These are phyloP conservation scores for Wasmannia auropunctata DNA, from an alignment of 1,140 invertebrate species.

Conservation along the genomic window DNA sequence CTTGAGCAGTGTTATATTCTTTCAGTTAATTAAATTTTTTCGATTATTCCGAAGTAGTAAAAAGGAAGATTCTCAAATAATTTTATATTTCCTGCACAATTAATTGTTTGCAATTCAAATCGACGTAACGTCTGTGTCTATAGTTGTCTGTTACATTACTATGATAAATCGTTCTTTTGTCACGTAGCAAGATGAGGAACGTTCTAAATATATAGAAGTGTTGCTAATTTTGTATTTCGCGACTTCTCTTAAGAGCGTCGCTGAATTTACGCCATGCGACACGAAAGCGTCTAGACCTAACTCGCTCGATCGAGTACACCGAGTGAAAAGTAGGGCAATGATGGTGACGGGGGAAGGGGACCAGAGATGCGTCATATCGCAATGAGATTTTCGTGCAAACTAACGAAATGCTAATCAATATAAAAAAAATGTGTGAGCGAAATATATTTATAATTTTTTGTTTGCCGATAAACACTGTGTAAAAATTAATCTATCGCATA, in stretches of 20 bases:
- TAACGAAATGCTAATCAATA: background rate
- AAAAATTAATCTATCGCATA: background rate
- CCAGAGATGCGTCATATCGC: conserved; percentile 35
- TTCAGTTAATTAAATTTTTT: background rate
- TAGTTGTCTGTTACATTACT: background rate
- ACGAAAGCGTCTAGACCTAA: conserved; percentile 37
- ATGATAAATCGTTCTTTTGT: background rate
- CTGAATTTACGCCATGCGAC: conserved; percentile 2
- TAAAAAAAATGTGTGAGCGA: background rate
- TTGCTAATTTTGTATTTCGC: background rate
- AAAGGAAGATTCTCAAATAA: background rate
- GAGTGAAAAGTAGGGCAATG: conserved; percentile 65
- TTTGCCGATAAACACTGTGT: background rate
- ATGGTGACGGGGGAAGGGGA: conserved; percentile 57
- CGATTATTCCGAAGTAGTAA: background rate
- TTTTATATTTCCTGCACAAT: background rate
- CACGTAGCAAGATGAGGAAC: background rate
- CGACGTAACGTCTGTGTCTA: background rate
- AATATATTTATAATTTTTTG: background rate
- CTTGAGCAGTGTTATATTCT: background rate
- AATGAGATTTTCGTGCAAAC: conserved; percentile 42
- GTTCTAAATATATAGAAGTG: background rate
- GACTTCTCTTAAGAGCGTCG: background rate
- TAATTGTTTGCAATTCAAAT: background rate
- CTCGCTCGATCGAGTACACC: conserved; percentile 62